phyloP scores from a whole-genome alignment of 2,797 vertebrate genomes.

The Cuculus canorus region DNA sequence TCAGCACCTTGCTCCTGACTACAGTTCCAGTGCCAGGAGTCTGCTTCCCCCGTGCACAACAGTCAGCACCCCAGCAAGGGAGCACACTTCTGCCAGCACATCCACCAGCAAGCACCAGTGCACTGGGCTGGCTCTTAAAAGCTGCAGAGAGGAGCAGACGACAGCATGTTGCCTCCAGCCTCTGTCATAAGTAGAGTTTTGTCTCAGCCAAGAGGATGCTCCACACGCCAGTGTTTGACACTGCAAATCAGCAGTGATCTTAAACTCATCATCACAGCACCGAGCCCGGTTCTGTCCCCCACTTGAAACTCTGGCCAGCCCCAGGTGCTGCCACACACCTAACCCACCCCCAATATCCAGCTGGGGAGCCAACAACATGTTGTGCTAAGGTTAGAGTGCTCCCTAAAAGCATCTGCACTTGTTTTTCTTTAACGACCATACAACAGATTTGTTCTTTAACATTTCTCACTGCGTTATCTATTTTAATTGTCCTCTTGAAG shows the following conservation, averaged over 20 bases:
- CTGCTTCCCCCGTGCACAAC: not conserved
- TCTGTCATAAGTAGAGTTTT: not conserved
- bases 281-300: not conserved
- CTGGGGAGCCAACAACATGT: accelerated
- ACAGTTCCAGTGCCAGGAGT: not conserved
- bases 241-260: not conserved
- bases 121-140: not conserved
- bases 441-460: not conserved
- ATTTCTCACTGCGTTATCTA: not conserved
- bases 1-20: accelerated
- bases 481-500: not conserved
- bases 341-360: accelerated
- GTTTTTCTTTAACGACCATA: not conserved
- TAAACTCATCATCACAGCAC: not conserved
- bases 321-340: not conserved
- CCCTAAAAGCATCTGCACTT: not conserved
- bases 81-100: not conserved
- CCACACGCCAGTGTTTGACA: not conserved
- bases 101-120: not conserved
- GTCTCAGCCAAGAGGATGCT: not conserved
- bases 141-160: not conserved
- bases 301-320: not conserved
- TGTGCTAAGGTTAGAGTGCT: not conserved
- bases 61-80: not conserved
- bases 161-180: not conserved